Conservation (phyloP, 1,140 invertebrate genomes). For the Atta texana region DNA sequence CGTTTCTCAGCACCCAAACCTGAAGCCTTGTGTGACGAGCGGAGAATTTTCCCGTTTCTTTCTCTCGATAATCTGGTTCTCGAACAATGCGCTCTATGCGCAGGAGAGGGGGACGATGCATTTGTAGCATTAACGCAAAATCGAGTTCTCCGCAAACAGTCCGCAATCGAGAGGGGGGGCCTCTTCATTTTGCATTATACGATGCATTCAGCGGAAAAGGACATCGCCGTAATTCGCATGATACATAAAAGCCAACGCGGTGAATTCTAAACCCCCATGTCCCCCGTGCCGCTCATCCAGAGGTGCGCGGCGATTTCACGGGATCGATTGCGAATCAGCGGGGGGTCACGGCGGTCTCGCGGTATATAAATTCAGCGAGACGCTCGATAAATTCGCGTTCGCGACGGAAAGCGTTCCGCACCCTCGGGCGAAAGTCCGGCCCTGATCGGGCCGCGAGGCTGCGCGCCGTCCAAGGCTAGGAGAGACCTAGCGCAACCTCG, state of each 20-base stretch:
- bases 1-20: conserved; percentile 12
- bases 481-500: conserved; percentile 66
- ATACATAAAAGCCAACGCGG: neutral
- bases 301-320: neutral
- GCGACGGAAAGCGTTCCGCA: conserved; percentile 41
- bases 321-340: conserved; percentile 36
- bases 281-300: neutral
- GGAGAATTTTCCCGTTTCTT: neutral
- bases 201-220: neutral
- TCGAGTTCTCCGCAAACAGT: neutral
- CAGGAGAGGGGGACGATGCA: neutral
- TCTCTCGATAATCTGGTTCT: conserved; percentile 18
- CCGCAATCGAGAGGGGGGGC: neutral
- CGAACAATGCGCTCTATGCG: neutral
- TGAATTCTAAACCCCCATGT: neutral
- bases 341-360: neutral
- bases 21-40: neutral
- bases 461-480: conserved; percentile 78
- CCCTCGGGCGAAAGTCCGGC: conserved; percentile 44
- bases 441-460: conserved; percentile 74
- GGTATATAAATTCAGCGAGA: neutral
- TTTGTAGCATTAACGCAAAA: conserved; percentile 8
- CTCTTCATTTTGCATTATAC: neutral
- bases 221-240: neutral
- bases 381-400: conserved; percentile 53